These are phyloP conservation scores for Sycon ciliatum DNA, from an alignment of 37 sponge, comb jelly and placozoan species.

Conservation along the genomic window DNA sequence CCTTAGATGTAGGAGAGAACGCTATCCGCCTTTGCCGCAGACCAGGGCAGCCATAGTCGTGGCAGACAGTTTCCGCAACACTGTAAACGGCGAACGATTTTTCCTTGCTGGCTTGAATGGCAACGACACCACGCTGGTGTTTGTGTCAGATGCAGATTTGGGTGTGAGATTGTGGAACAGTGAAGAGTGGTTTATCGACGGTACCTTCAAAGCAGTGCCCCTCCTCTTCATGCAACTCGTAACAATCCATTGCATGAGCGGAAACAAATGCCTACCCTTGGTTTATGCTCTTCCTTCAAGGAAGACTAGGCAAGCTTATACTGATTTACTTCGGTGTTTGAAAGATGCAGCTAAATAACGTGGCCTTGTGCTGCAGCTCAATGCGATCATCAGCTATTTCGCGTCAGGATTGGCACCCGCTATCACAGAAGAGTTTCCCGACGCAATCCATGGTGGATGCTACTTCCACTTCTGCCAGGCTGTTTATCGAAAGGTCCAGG, in stretches of 20 bases:
- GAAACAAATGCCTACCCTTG: too few species aligned
- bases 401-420: background rate
- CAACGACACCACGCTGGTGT: too few species aligned
- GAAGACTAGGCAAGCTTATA: background rate
- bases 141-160: too few species aligned
- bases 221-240: slow-evolving; percentile 16
- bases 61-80: too few species aligned
- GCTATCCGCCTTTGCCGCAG: too few species aligned
- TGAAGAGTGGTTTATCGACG: too few species aligned
- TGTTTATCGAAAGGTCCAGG: background rate
- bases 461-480: slow-evolving; percentile 13
- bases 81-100: too few species aligned
- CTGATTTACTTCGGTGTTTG: background rate
- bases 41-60: too few species aligned
- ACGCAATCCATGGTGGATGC: background rate
- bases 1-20: too few species aligned
- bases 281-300: too few species aligned
- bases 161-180: too few species aligned
- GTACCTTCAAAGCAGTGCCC: slow-evolving; percentile 12
- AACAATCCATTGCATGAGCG: slow-evolving; percentile 16
- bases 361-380: background rate
- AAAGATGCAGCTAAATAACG: background rate
- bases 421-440: background rate
- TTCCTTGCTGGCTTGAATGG: too few species aligned
- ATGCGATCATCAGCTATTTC: background rate